Evolutionary conservation across 2,797 vertebrate genomes (phyloP).

Genomic region (Amblyraja radiata): DNA sequence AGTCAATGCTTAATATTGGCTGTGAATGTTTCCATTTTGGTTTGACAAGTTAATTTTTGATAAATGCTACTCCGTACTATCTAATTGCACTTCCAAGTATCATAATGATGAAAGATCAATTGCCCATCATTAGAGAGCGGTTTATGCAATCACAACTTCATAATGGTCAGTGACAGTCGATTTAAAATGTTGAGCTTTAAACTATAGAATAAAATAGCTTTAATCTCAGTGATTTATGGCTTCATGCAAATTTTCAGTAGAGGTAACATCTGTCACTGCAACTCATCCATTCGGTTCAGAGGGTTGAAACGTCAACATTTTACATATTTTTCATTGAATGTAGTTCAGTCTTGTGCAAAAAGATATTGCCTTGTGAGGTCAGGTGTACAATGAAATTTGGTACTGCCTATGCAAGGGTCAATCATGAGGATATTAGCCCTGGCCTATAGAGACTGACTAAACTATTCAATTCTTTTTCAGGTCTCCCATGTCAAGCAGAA

Average conservation of each 20-base stretch:
- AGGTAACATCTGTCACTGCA: not conserved
- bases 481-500: constrained; percentile 89
- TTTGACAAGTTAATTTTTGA: constrained; percentile 6
- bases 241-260: constrained; percentile 31
- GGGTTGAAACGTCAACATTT: constrained; percentile 36
- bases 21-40: not conserved
- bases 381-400: constrained; percentile 52
- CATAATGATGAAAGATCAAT: not conserved
- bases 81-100: not conserved
- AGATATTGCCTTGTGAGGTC: constrained; percentile 51
- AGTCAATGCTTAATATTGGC: not conserved
- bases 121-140: not conserved
- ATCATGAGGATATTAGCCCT: constrained; percentile 49
- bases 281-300: not conserved
- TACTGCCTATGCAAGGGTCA: constrained; percentile 50
- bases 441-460: constrained; percentile 61
- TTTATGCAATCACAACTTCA: constrained; percentile 1
- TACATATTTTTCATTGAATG: constrained; percentile 50
- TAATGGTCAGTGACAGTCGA: not conserved
- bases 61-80: not conserved
- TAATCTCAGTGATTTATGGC: not conserved
- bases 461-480: constrained; percentile 61
- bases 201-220: not conserved
- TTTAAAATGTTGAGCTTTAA: not conserved
- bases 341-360: constrained; percentile 50